Evolutionary conservation across 2,888 invertebrate species (phyloP), one percentile per base, ranked within the genome.

Genomic region (Campopleginae sp.): DNA sequence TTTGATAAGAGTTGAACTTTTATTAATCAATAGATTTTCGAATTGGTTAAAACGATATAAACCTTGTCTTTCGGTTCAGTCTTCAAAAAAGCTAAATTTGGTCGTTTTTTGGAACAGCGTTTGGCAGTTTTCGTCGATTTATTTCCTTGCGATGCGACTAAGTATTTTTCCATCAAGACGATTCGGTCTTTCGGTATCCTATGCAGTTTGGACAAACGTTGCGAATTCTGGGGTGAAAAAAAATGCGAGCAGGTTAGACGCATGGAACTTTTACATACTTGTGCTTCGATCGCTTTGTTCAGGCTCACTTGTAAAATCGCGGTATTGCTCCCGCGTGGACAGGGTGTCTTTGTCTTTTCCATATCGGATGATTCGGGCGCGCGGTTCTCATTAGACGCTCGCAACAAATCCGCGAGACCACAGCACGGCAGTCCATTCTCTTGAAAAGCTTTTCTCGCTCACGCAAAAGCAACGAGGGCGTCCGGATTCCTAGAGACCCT

Each of bases 341-440:
- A 5, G 84, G 71, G 68, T 90, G 88, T 77, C 93, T 90, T 6
- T 86, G 86, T 65, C 93, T 88, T 23, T 87, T 86, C 92, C 93
- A 93, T 42, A 91, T 79, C 44, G 87, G 84, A 84, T 92, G 92
- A 31, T 88, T 88, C 12, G 91, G 90, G 63, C 89, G 88, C 1
- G 86, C 88, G 66, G 88, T 89, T 12, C 89, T 76, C 88, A 91
- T 91, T 31, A 95, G 94, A 89, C 94, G 93, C 58, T 95, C 94
- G 91, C 95, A 95, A 84, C 94, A 94, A 31, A 91, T 90, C 79
- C 93, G 92, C 80, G 95, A 94, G 65, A 95, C 95, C 38, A 94
- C 92, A 46, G 94, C 95, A 68, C 94, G 93, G 88, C 94, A 94
- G 58, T 94, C 92, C 89, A 95, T 94, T 80, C 88, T 89, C 74